Conservation (phyloP, 2,888 invertebrate species). For the Callosobruchus maculatus region DNA sequence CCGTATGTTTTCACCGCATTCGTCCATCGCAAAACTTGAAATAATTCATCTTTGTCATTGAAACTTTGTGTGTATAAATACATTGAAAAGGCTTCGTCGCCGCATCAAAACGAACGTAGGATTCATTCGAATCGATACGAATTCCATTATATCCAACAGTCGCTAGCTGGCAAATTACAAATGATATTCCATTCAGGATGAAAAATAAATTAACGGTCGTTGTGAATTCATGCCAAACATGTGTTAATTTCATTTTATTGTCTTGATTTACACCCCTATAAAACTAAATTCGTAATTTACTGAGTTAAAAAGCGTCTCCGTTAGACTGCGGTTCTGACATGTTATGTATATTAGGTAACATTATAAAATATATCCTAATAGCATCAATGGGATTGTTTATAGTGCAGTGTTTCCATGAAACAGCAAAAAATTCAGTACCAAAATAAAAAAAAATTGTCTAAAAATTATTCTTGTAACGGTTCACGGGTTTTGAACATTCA, state of each 20-base stretch:
- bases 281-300: slow-evolving; percentile 34
- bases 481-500: too few relatives aligned
- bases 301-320: slow-evolving; percentile 25
- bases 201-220: slow-evolving; percentile 37
- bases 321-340: neutral
- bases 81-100: neutral
- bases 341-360: neutral
- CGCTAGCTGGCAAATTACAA: slow-evolving; percentile 27
- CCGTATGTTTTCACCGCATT: neutral
- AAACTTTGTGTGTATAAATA: neutral
- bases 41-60: neutral
- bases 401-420: too few relatives aligned
- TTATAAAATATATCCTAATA: neutral
- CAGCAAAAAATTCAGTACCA: too few relatives aligned
- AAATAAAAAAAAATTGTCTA: too few relatives aligned
- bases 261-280: slow-evolving; percentile 35
- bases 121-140: neutral
- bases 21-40: neutral
- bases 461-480: too few relatives aligned
- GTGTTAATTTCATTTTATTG: slow-evolving; percentile 41
- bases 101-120: neutral
- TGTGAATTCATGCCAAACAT: slow-evolving; percentile 37
- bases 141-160: neutral
- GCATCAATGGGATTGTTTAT: neutral
- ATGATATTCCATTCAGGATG: slow-evolving; percentile 35